Percentiles rank a stretch among this genome's conserved stretches.
phyloP scores from a whole-genome alignment of 2,113 vertebrate species.

The Lagopus leucura region DNA sequence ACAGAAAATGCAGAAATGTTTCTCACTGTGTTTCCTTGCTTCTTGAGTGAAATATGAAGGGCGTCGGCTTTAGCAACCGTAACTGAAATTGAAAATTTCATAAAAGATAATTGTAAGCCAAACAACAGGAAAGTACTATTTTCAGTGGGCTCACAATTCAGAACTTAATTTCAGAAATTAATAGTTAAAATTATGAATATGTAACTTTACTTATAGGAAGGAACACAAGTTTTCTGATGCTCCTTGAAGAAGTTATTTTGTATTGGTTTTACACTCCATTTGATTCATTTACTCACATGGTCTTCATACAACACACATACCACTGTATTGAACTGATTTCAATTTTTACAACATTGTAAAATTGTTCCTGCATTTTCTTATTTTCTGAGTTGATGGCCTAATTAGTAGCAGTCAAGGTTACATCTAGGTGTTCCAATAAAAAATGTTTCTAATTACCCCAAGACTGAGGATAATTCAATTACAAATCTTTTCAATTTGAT shows the following conservation, averaged over 20 bases:
- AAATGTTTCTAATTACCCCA: slow-evolving; percentile 83
- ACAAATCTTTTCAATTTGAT: slow-evolving; percentile 83
- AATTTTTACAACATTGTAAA: slow-evolving; percentile 70
- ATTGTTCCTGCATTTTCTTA: slow-evolving; percentile 70
- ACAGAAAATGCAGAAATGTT: neutral
- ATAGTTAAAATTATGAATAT: neutral
- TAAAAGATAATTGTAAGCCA: neutral
- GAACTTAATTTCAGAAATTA: neutral
- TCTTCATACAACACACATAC: neutral
- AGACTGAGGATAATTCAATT: slow-evolving; percentile 87
- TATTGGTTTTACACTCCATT: slow-evolving; percentile 1
- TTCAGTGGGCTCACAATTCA: neutral
- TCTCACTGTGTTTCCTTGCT: neutral
- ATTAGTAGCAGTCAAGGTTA: slow-evolving; percentile 78
- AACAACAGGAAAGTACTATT: neutral
- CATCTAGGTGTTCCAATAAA: slow-evolving; percentile 76
- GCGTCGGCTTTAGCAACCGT: neutral
- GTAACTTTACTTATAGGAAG: slow-evolving; percentile 1
- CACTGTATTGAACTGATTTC: slow-evolving; percentile 65
- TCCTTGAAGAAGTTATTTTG: slow-evolving; percentile 19
- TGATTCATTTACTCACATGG: neutral
- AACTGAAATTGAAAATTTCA: neutral
- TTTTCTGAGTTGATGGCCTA: slow-evolving; percentile 74
- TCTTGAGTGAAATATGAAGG: neutral
- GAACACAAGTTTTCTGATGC: neutral